Evolutionary conservation across 2,797 vertebrate genomes (phyloP).

Genomic region (Tiaroga cobitis): DNA sequence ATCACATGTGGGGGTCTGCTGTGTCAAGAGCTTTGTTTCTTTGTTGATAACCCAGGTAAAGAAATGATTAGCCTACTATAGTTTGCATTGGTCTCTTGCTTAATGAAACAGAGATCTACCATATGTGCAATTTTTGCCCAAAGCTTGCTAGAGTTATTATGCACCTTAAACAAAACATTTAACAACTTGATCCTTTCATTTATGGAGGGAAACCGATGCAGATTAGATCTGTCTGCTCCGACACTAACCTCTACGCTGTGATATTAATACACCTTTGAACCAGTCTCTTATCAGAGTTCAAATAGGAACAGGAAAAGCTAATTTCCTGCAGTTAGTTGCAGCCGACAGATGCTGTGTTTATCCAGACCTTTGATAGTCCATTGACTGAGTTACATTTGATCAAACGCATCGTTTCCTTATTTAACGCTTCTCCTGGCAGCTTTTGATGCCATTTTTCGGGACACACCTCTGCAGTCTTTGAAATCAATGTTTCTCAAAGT

Average conservation of each 20-base stretch:
- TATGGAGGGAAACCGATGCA: not conserved
- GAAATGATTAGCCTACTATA: conserved; percentile 31
- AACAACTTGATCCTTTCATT: not conserved
- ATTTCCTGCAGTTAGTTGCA: conserved; percentile 19
- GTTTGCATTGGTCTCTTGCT: conserved; percentile 6
- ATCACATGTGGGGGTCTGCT: conserved; percentile 23
- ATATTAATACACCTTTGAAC: conserved; percentile 9
- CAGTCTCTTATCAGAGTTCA: conserved; percentile 31
- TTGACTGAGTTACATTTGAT: conserved; percentile 10
- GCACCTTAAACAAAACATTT: not conserved
- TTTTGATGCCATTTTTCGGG: not conserved
- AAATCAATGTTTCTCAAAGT: not conserved
- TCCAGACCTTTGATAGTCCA: conserved; percentile 33
- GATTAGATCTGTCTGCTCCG: conserved; percentile 13
- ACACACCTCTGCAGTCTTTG: too few relatives aligned
- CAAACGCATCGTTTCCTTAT: not conserved
- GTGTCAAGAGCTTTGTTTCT: conserved; percentile 18
- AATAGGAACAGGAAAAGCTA: conserved; percentile 18
- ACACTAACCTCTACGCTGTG: not conserved
- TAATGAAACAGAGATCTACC: not conserved
- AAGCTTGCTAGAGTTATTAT: not conserved
- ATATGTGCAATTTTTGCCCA: not conserved
- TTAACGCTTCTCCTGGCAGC: not conserved
- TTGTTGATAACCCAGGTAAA: conserved; percentile 28
- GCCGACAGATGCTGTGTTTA: not conserved